Evolutionary conservation across 2,888 invertebrate species (phyloP), one percentile per base, ranked within the genome.

Genomic region (Resseliella maxima): DNA sequence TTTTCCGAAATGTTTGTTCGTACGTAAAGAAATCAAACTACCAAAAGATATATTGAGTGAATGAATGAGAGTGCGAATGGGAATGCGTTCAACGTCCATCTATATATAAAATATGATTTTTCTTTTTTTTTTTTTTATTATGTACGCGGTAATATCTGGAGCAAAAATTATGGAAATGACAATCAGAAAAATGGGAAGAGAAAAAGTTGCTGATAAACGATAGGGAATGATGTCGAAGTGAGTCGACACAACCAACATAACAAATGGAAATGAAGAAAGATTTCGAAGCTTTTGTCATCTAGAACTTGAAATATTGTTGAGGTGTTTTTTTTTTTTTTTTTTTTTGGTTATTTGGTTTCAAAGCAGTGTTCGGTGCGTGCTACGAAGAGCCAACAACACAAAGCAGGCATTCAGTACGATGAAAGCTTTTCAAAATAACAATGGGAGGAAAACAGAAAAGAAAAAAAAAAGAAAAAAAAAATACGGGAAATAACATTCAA

Each of bases 401-500:
- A 59, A 8, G 24, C 59, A 6, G 27, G 6, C 24, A 59, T 59
- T 59, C 59, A 59, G 24, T 59, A 59, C 45, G n/a, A n/a, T n/a
- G n/a, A n/a, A n/a, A 27, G 59, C 59, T 24, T 59, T 72, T 72
- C 31, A 6, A 72, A 72, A 31, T n/a, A 15, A 72, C 72, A 72
- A 72, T 5, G 31, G 72, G 31, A 1, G 15, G 27, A 31, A 8
- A 41, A 24, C 1, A 59, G 27, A 59, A 27, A 59, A 59, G 24
- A 24, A 24, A 5, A 12, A 41, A 41, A 12, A 41, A 5, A 41
- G 6, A 41, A 12, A 5, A 41, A 5, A 5, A 41, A 5, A 5
- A 41, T 12, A 41, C 41, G 6, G 12, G 41, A 5, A 41, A 41
- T 12, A 41, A 41, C 41, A 41, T 8, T n/a, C 41, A 41, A 41